phyloP scores from a whole-genome alignment of 2,888 invertebrate species.

The Lasioglossum leucozonium region DNA sequence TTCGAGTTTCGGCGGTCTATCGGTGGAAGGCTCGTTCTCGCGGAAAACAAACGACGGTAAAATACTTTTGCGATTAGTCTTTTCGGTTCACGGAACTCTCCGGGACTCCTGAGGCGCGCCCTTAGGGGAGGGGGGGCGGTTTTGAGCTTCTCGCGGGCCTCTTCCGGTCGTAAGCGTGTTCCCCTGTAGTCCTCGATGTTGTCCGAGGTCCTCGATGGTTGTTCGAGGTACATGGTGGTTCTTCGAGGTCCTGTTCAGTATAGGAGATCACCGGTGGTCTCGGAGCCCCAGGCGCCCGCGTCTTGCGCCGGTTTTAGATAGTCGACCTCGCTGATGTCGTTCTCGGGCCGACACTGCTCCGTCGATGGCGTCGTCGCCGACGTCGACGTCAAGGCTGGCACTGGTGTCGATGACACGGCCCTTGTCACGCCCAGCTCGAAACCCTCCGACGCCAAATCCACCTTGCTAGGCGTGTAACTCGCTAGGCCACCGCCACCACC shows the following conservation, averaged over 20 bases:
- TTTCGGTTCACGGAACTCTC: conserved; percentile 34
- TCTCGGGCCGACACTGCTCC: conserved; percentile 54
- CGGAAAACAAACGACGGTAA: conserved; percentile 27
- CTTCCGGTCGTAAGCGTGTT: conserved; percentile 5
- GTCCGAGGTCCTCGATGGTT: background rate
- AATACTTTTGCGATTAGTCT: conserved; percentile 53
- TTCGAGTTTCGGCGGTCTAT: conserved; percentile 1
- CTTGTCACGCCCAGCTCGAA: conserved; percentile 93
- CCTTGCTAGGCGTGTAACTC: conserved; percentile 94
- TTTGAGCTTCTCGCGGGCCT: conserved; percentile 35
- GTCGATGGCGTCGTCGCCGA: conserved; percentile 47
- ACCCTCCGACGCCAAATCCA: conserved; percentile 87
- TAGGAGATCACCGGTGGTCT: conserved; percentile 84
- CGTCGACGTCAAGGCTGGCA: conserved; percentile 58
- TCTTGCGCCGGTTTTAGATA: conserved; percentile 84
- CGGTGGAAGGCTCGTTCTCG: conserved; percentile 22
- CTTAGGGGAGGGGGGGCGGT: background rate
- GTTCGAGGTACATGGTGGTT: background rate
- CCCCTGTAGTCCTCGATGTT: background rate
- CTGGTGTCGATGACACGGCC: conserved; percentile 83
- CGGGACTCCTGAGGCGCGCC: conserved; percentile 24
- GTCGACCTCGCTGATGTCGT: conserved; percentile 78
- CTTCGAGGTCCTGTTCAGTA: conserved; percentile 77
- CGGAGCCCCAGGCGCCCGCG: conserved; percentile 84
- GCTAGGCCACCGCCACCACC: conserved; percentile 86